Evolutionary conservation across 2,113 vertebrate genomes (phyloP).

Genomic region (Apistogramma diplotaenia): DNA sequence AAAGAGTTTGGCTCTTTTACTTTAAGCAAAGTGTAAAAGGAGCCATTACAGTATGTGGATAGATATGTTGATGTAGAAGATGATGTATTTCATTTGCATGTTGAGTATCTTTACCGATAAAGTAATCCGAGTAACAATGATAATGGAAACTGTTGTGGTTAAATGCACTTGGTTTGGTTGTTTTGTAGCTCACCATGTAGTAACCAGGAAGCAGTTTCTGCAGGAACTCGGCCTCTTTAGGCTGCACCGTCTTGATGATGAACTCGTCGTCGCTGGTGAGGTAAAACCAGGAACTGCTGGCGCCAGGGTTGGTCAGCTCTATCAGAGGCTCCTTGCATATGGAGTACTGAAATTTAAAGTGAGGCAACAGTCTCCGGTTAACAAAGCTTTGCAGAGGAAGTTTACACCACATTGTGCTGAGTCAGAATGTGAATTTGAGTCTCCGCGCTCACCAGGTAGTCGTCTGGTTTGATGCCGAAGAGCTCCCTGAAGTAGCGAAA

Average conservation of each 20-base stretch:
- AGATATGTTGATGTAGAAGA: too few species aligned
- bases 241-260: slow-evolving; percentile 97
- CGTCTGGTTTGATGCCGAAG: slow-evolving; percentile 95
- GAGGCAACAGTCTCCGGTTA: neutral
- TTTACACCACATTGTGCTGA: neutral
- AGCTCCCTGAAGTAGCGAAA: slow-evolving; percentile 98
- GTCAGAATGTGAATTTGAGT: neutral
- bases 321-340: slow-evolving; percentile 94
- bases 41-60: too few species aligned
- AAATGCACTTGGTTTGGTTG: too few species aligned
- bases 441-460: slow-evolving; percentile 88
- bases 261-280: slow-evolving; percentile 96
- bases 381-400: neutral
- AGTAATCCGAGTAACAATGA: too few species aligned
- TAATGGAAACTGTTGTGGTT: too few species aligned
- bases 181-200: slow-evolving; percentile 87
- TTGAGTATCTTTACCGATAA: too few species aligned
- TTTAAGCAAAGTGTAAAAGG: too few species aligned
- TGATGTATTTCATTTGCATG: too few species aligned
- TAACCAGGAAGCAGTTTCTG: slow-evolving; percentile 96
- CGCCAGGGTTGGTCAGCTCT: slow-evolving; percentile 93
- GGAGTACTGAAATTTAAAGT: slow-evolving; percentile 82
- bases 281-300: slow-evolving; percentile 97
- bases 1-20: too few species aligned
- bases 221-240: slow-evolving; percentile 96